Evolutionary conservation across 2,888 invertebrate species (phyloP).

Genomic region (Ectropis crepuscularia): DNA sequence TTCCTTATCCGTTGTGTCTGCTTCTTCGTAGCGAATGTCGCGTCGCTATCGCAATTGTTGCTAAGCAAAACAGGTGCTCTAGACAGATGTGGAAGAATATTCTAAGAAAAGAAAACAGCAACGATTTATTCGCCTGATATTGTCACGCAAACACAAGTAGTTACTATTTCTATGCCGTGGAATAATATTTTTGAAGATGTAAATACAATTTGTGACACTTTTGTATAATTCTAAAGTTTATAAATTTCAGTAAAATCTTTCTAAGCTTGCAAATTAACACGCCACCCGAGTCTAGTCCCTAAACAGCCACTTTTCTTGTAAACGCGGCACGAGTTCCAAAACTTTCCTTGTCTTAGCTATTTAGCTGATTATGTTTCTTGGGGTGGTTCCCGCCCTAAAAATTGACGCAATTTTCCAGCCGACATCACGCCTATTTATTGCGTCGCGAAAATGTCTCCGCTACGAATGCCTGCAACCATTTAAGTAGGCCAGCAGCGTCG

Average conservation of each 20-base stretch:
- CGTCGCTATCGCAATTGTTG: slow-evolving; percentile 27
- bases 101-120: slow-evolving; percentile 39
- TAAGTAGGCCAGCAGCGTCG: slow-evolving; percentile 66
- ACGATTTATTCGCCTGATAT: slow-evolving; percentile 24
- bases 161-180: too few species aligned
- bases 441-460: slow-evolving; percentile 69
- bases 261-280: slow-evolving; percentile 18
- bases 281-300: slow-evolving; percentile 21
- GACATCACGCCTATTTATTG: slow-evolving; percentile 74
- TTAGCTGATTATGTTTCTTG: slow-evolving; percentile 64
- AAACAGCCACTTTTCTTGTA: slow-evolving; percentile 34
- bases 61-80: slow-evolving; percentile 30
- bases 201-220: neutral
- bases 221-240: neutral
- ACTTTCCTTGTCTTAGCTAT: slow-evolving; percentile 62
- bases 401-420: slow-evolving; percentile 78
- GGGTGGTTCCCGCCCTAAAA: slow-evolving; percentile 62
- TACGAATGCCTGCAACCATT: slow-evolving; percentile 51
- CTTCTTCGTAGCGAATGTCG: slow-evolving; percentile 27
- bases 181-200: too few species aligned
- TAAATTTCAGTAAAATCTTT: neutral
- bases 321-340: slow-evolving; percentile 40
- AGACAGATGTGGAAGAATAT: slow-evolving; percentile 37
- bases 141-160: slow-evolving; percentile 32
- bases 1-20: slow-evolving; percentile 43